Base-by-base conservation (phyloP, 2,797 vertebrate genomes). In the Danio kyathit region DNA sequence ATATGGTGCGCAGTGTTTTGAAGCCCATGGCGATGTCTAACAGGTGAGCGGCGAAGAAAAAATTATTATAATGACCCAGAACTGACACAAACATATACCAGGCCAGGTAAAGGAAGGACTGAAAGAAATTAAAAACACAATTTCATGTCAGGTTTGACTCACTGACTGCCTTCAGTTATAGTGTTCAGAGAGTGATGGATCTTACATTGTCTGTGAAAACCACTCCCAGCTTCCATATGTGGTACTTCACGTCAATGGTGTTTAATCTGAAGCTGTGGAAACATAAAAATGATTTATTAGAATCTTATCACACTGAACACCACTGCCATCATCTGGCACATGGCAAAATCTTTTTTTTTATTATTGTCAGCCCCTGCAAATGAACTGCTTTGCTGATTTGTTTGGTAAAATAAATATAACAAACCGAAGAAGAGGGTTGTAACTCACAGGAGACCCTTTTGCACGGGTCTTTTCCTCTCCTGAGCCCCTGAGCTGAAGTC, bases 401-500 rank as follows among this genome's bases (percentile, higher is more conserved):
- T 38, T 16, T 49, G 44, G 21, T 40, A 11, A 51, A 48, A 40
- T 3, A 40, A 41, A 63, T 48, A 74, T 60, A 29, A 46, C 48
- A n/a, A 29, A 74, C 29, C 10, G 3, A 60, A 46, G 17, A 16
- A 60, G 3, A 74, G 48, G 9, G 8, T 19, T 4, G 5, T 54
- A 48, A 84, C 97, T 96, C 91, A 98, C 97, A 96, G 90, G 48
- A 92, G 88, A 19, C 91, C 87, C 51, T 97, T 95, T 81, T 93
- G 96, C 90, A 92, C 94, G 5, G 95, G 93, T 82, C 91, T 96
- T 89, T 93, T 95, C 87, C 91, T 94, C 76, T 95, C 93, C 85
- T 92, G 91, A 49, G 92, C 93, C 51, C 95, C 93, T 2, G 89
- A 90, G 73, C 96, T 96, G 86, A 98, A 98, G 91, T 97, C 96